Evolutionary conservation across 2,888 invertebrate genomes (phyloP), one percentile per base, ranked within the genome.

Genomic region (Leptopilina drosophilae): DNA sequence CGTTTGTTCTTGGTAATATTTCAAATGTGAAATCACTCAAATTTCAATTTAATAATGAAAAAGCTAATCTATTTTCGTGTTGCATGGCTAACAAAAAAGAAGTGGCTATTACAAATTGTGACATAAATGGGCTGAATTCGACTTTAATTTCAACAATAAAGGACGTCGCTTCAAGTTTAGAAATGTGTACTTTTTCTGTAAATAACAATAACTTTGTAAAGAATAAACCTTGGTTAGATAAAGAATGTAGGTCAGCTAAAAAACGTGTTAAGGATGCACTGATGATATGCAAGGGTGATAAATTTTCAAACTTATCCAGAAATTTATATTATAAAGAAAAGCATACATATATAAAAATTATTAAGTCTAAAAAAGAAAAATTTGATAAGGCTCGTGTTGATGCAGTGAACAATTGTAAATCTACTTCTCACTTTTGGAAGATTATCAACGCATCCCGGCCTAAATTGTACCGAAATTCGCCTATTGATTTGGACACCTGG

Each of bases 321-420:
- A 59, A 59, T 59, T n/a, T 7, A 7, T 59, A 59, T 59, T 59
- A 59, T 15, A 59, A n/a, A n/a, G n/a, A n/a, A 59, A 59, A 59
- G 15, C 59, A 59, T 59, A 59, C 1, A 14, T n/a, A n/a, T 7
- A n/a, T n/a, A n/a, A 59, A 59, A 59, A 59, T 59, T 14, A n/a
- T 59, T 7, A 59, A 59, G 14, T 14, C 14, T n/a, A 42, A 42
- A 42, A 42, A 42, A 42, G 6, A 42, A 42, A 42, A 42, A 42
- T 42, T 42, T n/a, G 15, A 59, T n/a, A n/a, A 7, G n/a, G n/a
- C n/a, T n/a, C 59, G 59, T 6, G 15, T 59, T 15, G n/a, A n/a
- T 14, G 59, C 59, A 59, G 59, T n/a, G n/a, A 59, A n/a, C 15
- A 59, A 59, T n/a, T 59, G 59, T 59, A 59, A 59, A 59, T n/a